phyloP scores from a whole-genome alignment of 92 coral and sea anemone species.

The Epizoanthus rinbou region DNA sequence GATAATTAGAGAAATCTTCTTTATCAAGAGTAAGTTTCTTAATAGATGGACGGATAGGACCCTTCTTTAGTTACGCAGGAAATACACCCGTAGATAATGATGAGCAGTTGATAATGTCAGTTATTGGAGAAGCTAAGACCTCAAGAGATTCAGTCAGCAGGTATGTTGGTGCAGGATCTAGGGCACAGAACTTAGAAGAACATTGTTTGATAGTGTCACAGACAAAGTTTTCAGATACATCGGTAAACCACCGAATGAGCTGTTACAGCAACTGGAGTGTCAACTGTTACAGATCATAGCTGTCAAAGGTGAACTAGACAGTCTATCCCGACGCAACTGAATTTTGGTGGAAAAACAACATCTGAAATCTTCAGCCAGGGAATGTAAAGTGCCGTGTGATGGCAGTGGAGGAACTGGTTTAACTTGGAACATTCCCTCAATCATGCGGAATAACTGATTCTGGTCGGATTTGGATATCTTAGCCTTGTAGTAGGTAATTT shows the following conservation, averaged over 20 bases:
- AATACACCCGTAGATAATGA: not conserved
- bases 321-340: not conserved
- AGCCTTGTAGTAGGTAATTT: too few relatives aligned
- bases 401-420: conserved; percentile 5
- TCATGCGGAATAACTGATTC: not conserved
- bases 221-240: not conserved
- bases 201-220: not conserved
- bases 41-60: not conserved
- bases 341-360: not conserved
- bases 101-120: not conserved
- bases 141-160: not conserved
- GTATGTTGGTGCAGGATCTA: not conserved
- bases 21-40: not conserved
- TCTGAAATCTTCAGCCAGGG: not conserved
- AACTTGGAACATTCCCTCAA: not conserved
- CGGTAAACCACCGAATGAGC: not conserved
- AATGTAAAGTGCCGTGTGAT: not conserved
- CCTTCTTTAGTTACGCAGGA: not conserved
- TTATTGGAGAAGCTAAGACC: not conserved
- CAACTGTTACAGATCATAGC: not conserved
- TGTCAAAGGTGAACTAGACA: not conserved
- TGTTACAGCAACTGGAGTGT: not conserved
- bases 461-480: not conserved
- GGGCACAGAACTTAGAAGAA: not conserved
- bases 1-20: too few relatives aligned